Percentiles rank a stretch among this genome's conserved stretches.
Conservation (phyloP, 2,113 vertebrate genomes). For the Zonotrichia leucophrys region DNA sequence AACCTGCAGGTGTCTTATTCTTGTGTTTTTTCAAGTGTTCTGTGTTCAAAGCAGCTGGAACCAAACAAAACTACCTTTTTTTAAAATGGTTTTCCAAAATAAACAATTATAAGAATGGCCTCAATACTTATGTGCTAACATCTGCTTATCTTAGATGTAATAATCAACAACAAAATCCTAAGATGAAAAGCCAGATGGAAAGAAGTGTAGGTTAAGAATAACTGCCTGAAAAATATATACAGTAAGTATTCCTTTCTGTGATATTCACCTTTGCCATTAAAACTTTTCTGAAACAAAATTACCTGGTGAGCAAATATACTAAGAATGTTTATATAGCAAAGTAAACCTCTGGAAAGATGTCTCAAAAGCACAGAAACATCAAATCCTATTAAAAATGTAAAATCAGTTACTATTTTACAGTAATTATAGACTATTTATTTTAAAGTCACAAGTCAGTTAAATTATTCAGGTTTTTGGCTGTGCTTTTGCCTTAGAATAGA, state of each 20-base stretch:
- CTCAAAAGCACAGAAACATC: neutral
- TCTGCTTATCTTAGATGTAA: neutral
- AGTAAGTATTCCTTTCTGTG: neutral
- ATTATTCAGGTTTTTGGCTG: neutral
- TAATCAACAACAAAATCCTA: neutral
- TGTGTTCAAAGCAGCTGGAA: neutral
- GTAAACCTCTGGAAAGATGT: neutral
- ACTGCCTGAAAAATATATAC: neutral
- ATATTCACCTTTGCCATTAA: neutral
- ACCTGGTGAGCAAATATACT: neutral
- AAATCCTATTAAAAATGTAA: neutral
- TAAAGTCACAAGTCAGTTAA: neutral
- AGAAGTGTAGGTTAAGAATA: neutral
- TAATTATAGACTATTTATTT: neutral
- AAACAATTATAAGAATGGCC: neutral
- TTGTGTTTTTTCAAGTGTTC: neutral
- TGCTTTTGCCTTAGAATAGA: neutral
- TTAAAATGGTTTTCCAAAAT: neutral
- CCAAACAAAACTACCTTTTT: neutral
- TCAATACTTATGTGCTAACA: neutral
- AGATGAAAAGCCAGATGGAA: neutral
- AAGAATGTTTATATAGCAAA: neutral
- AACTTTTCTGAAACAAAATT: neutral
- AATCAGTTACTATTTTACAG: neutral
- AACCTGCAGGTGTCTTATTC: neutral